Conservation (phyloP, 30 jellyfish, hydroid and myxozoan genomes). For the Haliclystus octoradiatus region DNA sequence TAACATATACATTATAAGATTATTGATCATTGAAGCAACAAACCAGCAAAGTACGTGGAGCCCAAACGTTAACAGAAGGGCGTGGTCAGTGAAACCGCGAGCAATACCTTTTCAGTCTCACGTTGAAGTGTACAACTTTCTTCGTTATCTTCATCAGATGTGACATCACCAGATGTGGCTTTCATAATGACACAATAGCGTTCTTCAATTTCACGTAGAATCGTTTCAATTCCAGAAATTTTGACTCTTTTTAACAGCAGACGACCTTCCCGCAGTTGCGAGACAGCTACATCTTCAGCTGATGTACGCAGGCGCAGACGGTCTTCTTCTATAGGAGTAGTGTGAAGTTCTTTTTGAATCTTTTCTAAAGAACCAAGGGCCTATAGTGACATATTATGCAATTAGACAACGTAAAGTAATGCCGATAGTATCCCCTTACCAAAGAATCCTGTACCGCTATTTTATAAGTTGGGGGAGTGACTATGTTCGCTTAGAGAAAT, state of each 20-base stretch:
- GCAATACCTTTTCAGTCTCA: constrained; percentile 65
- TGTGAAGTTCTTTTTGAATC: constrained; percentile 46
- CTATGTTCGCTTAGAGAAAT: too few relatives aligned
- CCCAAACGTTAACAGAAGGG: too few relatives aligned
- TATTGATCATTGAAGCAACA: too few relatives aligned
- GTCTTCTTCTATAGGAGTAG: constrained; percentile 37
- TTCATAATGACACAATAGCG: constrained; percentile 42
- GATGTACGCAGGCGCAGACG: constrained; percentile 47
- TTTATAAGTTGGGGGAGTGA: too few relatives aligned
- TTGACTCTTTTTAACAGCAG: constrained; percentile 55
- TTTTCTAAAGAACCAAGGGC: constrained; percentile 49
- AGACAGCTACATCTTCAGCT: constrained; percentile 81
- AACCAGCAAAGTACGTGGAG: too few relatives aligned
- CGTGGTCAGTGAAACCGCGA: too few relatives aligned
- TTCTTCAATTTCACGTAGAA: constrained; percentile 46
- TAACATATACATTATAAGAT: too few relatives aligned
- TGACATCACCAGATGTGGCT: constrained; percentile 46
- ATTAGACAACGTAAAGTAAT: too few relatives aligned
- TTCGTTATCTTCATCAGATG: constrained; percentile 79
- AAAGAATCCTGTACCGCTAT: too few relatives aligned
- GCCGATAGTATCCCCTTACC: too few relatives aligned
- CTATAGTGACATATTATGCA: constrained; percentile 26
- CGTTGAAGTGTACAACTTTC: constrained; percentile 56
- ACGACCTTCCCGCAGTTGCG: constrained; percentile 80
- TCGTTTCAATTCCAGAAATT: constrained; percentile 41